A percentile compares a stretch with the other conserved stretches of the same genome.
Evolutionary conservation across 2,797 vertebrate species (phyloP).

Genomic region (Acanthis flammea): DNA sequence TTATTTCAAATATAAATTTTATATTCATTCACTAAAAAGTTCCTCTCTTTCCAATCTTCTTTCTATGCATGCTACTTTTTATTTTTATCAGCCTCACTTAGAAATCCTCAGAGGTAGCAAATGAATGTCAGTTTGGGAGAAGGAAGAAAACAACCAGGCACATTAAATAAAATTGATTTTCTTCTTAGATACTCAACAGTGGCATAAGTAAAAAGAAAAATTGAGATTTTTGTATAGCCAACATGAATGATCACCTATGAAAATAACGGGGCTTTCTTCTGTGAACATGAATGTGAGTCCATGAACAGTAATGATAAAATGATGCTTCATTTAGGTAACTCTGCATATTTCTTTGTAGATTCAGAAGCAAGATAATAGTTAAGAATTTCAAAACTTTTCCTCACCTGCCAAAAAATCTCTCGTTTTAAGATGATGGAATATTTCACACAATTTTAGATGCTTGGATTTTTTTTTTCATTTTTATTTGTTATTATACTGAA

Average conservation of each 20-base stretch:
- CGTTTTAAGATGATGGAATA: not conserved
- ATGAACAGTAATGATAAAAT: not conserved
- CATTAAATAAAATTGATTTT: not conserved
- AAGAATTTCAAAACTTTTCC: not conserved
- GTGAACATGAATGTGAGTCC: not conserved
- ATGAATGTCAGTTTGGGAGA: not conserved
- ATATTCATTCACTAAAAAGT: conserved; percentile 2
- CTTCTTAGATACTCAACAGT: not conserved
- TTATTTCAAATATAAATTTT: conserved; percentile 53
- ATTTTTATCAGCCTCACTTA: conserved; percentile 6
- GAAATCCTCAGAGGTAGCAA: not conserved
- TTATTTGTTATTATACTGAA: not conserved
- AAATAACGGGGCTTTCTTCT: not conserved
- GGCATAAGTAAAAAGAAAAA: not conserved
- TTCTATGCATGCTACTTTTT: not conserved
- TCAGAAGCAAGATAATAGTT: not conserved
- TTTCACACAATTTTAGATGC: not conserved
- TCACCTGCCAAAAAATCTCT: not conserved
- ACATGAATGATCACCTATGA: not conserved
- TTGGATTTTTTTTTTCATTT: not conserved
- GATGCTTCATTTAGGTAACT: not conserved
- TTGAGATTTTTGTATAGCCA: not conserved
- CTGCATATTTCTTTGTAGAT: not conserved
- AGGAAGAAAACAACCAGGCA: not conserved
- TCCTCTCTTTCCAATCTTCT: not conserved